Evolutionary conservation across 1,140 invertebrate genomes (phyloP), one percentile per base, ranked within the genome.

Genomic region (Alviniconcha marisindica): DNA sequence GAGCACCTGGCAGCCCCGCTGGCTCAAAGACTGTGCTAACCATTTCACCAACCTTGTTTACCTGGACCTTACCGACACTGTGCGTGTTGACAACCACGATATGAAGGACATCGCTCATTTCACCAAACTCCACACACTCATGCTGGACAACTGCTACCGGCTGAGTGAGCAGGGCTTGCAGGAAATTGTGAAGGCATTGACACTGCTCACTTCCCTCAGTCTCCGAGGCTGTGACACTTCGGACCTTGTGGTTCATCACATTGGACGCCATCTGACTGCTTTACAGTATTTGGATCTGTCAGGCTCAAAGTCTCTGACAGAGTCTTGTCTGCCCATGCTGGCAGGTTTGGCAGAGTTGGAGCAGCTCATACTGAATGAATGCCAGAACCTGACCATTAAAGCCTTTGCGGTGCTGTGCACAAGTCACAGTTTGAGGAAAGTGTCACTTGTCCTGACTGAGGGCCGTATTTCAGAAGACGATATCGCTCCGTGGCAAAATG

Each of bases 241-340:
- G 7, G 86, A 87, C 51, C 54, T 87, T 18, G 83, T 83, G 18
- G 38, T 85, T n/a, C 88, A 89, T 79, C 87, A 86, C 44, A 85
- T 89, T 15, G 63, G 73, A 31, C 76, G 87, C 28, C 71, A 87
- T 44, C 42, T 88, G 31, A 77, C 24, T 7, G 74, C 83, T 40
- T 48, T 89, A n/a, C 21, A 81, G 56, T 31, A 74, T 21, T 56
- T 88, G 14, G 86, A 88, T 74, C 44, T 87, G 0, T 60, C 71
- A 56, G 2, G 56, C 12, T 84, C 83, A 73, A 54, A 36, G n/a
- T 24, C 36, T 24, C 54, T 87, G 18, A 82, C 81, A 21, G 66
- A 80, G 63, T 81, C 73, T 15, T 36, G 77, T 18, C 36, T 87
- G 33, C 42, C 73, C 31, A 74, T 33, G 40, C 24, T 87, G 4